Evolutionary conservation across 2,888 invertebrate species (phyloP), one percentile per base, ranked within the genome.

Genomic region (Trypoxylon attenuatum): DNA sequence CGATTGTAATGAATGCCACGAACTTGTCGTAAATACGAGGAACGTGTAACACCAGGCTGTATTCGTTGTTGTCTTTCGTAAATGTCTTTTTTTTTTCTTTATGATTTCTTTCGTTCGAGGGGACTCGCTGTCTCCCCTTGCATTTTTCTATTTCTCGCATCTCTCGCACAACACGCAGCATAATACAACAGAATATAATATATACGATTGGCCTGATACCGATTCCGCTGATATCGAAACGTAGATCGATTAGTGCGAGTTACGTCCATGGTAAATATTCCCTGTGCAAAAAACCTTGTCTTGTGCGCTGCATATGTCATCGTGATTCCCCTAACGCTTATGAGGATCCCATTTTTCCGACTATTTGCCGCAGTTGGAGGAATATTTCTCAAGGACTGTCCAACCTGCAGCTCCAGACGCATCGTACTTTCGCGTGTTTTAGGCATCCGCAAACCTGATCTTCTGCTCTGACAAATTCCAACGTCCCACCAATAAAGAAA

Each of bases 31-130:
- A 69, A 69, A 59, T 62, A 71, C 55, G 33, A 33, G n/a, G 33
- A 64, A 60, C 60, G 38, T 68, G 61, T 68, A 71, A 62, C 13
- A 59, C 54, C 58, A 71, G 74, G 60, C 71, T 73, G 73, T 68
- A 65, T 62, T 57, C 60, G 71, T 69, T 60, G 38, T 51, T 64
- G 57, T 60, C 51, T 57, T 60, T 56, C 41, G 54, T 73, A 59
- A 62, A 18, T 55, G 50, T 33, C n/a, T 76, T 46, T 67, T 25
- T 45, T 53, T 57, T 56, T 69, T 33, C 61, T 42, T 59, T 59
- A 59, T 50, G 29, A 43, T 58, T 70, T 59, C 33, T 33, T 33
- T n/a, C n/a, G 10, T 13, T 5, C n/a, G 33, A 10, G n/a, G 23
- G 39, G 33, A 54, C 27, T 29, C 19, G 15, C 21, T 57, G 55